Evolutionary conservation across 1,140 invertebrate species (phyloP), one percentile per base, ranked within the genome.

Genomic region (Heliconius hermathena): DNA sequence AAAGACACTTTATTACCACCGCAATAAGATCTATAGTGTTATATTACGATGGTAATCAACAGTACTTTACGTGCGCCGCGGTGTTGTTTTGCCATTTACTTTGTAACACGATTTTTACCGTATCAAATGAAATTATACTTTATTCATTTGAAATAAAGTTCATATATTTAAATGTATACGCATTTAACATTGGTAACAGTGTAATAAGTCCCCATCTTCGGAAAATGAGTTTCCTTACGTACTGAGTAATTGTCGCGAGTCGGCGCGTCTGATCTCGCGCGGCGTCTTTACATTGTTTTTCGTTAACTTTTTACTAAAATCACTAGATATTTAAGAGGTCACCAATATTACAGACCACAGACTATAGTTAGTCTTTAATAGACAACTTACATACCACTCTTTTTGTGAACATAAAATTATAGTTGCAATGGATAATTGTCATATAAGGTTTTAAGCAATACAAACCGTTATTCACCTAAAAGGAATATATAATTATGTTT

Each of bases 151-250:
- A 22, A 20, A 49, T 79, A 81, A 72, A 38, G 72, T 38, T n/a
- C 57, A n/a, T 33, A 18, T 20, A 52, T 76, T n/a, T 71, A 41
- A 11, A 26, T 11, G 36, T 1, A 57, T 49, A 13, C 57, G 71
- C 70, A 13, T 71, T 26, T 71, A 18, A 83, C 78, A 18, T 79
- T 84, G 71, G 82, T 73, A 71, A 46, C 73, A 76, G 78, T 84
- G 88, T 93, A 93, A 91, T 91, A 91, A 93, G 91, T 86, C 87
- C 86, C 84, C 86, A 88, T 87, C 87, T 91, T 91, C 89, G 91
- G 91, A 92, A 93, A 93, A 93, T 93, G 91, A 92, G 91, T 93
- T 93, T 93, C 90, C 91, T 92, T 86, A 88, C 84, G 90, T 82
- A 75, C 81, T 80, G 74, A 75, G 86, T 90, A 91, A 91, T 90